Evolutionary conservation across 2,888 invertebrate genomes (phyloP).

Genomic region (Chrysomela aeneicollis): DNA sequence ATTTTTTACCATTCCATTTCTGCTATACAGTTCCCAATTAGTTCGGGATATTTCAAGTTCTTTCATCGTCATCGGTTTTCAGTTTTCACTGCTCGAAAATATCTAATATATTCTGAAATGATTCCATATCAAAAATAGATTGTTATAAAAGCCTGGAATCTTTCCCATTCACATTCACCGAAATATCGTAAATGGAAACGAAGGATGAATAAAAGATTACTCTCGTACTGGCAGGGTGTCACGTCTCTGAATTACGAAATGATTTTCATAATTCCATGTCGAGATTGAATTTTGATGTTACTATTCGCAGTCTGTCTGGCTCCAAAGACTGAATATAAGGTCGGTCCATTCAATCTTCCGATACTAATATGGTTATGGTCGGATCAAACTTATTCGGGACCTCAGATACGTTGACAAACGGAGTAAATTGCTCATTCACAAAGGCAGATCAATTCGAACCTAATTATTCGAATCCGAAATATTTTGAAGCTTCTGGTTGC

Average conservation of each 20-base stretch:
- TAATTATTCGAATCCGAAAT: too few relatives aligned
- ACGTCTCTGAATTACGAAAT: background rate
- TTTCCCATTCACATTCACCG: background rate
- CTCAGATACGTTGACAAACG: background rate
- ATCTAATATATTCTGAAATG: background rate
- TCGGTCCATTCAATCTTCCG: background rate
- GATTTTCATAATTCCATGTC: slow-evolving; percentile 2
- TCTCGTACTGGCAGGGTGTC: background rate
- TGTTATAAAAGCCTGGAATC: background rate
- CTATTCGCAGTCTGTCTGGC: background rate
- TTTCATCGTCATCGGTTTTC: background rate
- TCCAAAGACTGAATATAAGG: background rate
- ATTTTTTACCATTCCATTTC: too few relatives aligned
- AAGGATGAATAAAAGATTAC: slow-evolving; percentile 1
- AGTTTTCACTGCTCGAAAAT: background rate
- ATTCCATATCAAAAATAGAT: slow-evolving; percentile 4
- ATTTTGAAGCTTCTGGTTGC: too few relatives aligned
- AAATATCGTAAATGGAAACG: slow-evolving; percentile 1
- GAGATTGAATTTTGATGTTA: background rate
- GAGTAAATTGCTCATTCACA: background rate
- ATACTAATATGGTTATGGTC: background rate
- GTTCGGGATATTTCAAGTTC: too few relatives aligned
- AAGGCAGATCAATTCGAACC: too few relatives aligned
- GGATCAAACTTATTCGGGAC: too few relatives aligned
- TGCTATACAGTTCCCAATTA: too few relatives aligned